These are phyloP conservation scores for Aphodius granarius DNA, from an alignment of 2,888 invertebrate genomes.

Conservation along the genomic window DNA sequence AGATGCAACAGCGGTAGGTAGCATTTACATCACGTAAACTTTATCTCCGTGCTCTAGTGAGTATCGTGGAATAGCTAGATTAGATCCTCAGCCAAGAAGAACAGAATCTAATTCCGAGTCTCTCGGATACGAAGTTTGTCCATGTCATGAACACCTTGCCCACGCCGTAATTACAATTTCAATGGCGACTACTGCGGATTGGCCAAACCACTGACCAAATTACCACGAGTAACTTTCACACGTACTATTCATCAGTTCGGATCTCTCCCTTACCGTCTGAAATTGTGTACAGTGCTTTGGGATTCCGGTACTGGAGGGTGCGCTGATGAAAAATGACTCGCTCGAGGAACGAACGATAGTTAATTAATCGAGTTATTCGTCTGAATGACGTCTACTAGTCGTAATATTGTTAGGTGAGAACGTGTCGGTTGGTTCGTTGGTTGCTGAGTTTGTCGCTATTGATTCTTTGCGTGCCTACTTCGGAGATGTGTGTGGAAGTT, in stretches of 20 bases:
- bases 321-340: background rate
- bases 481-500: background rate
- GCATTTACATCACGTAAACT: background rate
- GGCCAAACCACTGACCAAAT: background rate
- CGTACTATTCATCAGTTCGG: background rate
- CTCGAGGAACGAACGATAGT: background rate
- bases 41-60: background rate
- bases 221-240: background rate
- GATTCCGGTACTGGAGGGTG: background rate
- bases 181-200: background rate
- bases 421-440: background rate
- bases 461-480: background rate
- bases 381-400: background rate
- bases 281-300: background rate
- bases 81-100: background rate
- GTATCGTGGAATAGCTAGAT: too few relatives aligned
- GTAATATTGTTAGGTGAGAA: background rate
- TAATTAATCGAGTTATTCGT: slow-evolving; percentile 3
- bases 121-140: background rate
- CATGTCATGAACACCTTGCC: background rate
- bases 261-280: background rate
- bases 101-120: background rate
- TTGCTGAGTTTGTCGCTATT: background rate
- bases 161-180: background rate
- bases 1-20: background rate